Evolutionary conservation across 64 coral and sea anemone genomes (phyloP).

Genomic region (Dendrophyllia cribrosa): DNA sequence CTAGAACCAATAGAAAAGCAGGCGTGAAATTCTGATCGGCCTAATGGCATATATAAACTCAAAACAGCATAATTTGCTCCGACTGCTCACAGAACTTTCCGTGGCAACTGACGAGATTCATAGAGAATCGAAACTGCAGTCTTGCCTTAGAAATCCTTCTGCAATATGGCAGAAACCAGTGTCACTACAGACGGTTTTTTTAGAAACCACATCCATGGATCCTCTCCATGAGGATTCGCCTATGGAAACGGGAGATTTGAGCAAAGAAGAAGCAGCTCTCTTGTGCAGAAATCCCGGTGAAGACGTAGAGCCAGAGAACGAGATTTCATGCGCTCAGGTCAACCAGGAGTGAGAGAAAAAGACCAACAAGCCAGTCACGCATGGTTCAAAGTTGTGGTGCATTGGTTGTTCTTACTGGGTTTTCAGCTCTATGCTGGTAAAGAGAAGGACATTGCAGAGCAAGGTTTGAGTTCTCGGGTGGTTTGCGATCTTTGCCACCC

Average conservation of each 20-base stretch:
- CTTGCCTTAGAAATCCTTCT: background rate
- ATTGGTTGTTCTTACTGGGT: too few species aligned
- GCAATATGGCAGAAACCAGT: background rate
- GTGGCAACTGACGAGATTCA: background rate
- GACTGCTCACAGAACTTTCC: background rate
- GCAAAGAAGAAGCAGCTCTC: background rate
- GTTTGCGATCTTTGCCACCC: too few species aligned
- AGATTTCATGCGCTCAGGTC: too few species aligned
- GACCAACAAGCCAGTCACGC: too few species aligned
- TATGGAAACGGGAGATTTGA: background rate
- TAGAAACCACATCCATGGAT: background rate
- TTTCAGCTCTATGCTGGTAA: too few species aligned
- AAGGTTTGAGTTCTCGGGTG: too few species aligned
- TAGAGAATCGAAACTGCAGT: background rate
- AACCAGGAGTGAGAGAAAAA: too few species aligned
- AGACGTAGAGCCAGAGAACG: background rate
- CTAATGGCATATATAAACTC: background rate
- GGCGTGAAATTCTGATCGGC: background rate
- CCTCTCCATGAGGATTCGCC: background rate
- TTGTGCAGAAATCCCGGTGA: background rate
- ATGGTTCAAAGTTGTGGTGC: too few species aligned
- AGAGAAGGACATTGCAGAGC: too few species aligned
- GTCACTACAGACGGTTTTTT: background rate
- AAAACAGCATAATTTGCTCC: background rate
- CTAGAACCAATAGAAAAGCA: background rate